Evolutionary conservation across 1,140 invertebrate genomes (phyloP).

Genomic region (Polyergus mexicanus): DNA sequence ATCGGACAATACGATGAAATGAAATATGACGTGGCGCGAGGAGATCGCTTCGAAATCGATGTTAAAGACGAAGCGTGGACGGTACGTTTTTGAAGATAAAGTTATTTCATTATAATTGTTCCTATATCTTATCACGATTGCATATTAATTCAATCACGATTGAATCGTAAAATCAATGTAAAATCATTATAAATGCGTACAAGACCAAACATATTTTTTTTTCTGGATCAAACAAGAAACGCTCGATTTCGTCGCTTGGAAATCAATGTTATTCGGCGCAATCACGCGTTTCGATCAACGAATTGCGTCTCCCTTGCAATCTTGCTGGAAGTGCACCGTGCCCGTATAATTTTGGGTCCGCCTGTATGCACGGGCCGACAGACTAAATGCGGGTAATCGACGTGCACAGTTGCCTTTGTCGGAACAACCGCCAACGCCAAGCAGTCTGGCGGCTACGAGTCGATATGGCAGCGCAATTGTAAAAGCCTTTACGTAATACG

Average conservation of each 20-base stretch:
- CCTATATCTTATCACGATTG: neutral
- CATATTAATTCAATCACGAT: neutral
- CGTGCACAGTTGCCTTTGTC: constrained; percentile 76
- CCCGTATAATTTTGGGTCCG: constrained; percentile 48
- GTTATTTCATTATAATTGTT: neutral
- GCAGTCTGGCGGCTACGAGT: constrained; percentile 74
- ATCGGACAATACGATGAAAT: constrained; percentile 14
- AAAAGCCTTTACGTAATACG: constrained; percentile 35
- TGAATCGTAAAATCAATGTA: neutral
- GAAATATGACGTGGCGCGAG: neutral
- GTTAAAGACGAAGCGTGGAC: neutral
- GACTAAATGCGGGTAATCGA: constrained; percentile 69
- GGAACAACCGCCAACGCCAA: constrained; percentile 78
- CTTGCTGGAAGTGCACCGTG: neutral
- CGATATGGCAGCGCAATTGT: constrained; percentile 49
- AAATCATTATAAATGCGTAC: too few relatives aligned
- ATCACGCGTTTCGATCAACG: constrained; percentile 38
- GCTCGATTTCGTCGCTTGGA: neutral
- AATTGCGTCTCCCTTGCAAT: constrained; percentile 8
- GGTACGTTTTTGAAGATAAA: neutral
- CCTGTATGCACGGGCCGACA: constrained; percentile 26
- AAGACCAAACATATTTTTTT: neutral
- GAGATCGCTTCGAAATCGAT: neutral
- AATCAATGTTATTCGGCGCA: constrained; percentile 21
- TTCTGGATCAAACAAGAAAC: neutral